Base-by-base conservation (phyloP, 2,113 vertebrate genomes). In the Heloderma charlesbogerti region DNA sequence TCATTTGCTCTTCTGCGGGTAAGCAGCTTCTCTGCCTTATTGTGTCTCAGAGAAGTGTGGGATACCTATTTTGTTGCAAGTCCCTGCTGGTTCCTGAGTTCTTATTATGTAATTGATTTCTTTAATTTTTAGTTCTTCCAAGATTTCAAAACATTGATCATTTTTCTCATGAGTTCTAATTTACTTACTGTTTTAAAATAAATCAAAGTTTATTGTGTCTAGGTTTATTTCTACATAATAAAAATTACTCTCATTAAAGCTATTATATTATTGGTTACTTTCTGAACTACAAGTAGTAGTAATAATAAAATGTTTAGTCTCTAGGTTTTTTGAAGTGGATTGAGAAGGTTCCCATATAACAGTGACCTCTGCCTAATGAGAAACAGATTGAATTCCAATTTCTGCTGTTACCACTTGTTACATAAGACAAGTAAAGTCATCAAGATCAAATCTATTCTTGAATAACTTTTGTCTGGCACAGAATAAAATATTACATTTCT, bases 361-460 rank as follows among this genome's bases (percentile, higher is more conserved):
- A 69, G 20, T 63, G 71, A 75, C 37, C 40, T 66, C 37, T 84
- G 37, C 37, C 45, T 84, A 75, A 77, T 51, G 9, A 75, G 54
- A 63, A 89, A 83, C 20, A 27, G 37, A 84, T 77, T 90, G 43
- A 75, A 90, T 90, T 77, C 40, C 29, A 75, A 67, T 88, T 77
- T 84, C 13, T 48, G 40, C n/a, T 84, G 84, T 75, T 60, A 43
- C 80, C 37, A n/a, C 6, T 75, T n/a, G 31, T 25, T 37, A 54
- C n/a, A 34, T 84, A 84, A 75, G 54, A 63, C 54, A 89, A 89
- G n/a, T 88, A 82, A 37, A 83, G 67, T 60, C n/a, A 74, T 60
- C 37, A 84, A 82, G 71, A n/a, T 85, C 71, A 84, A 90, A 77
- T 66, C 20, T 20, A 63, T 77, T 89, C 10, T 48, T 89, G 69